Evolutionary conservation across 1,140 invertebrate genomes (phyloP), one percentile per base, ranked within the genome.

Genomic region (Trichoplusia ni): DNA sequence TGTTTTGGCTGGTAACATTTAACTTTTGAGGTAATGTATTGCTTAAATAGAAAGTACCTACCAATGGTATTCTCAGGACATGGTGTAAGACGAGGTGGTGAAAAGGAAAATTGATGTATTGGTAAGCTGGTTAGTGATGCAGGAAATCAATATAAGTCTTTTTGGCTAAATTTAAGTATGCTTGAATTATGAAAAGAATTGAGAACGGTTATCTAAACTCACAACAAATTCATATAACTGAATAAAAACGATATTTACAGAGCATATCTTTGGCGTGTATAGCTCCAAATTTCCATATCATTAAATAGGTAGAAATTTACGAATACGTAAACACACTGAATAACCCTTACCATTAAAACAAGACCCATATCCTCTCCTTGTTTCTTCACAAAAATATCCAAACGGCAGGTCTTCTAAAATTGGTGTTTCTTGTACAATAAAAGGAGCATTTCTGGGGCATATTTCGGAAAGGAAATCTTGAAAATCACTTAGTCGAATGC

Each of bases 401-500:
- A 42, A 47, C 27, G 13, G 18, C 23, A 69, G 70, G 13, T 78
- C 76, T 64, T 9, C 0, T 27, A 64, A 71, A 62, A 67, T 38
- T 80, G 77, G 80, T 62, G 37, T 47, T 42, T 71, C 73, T 69
- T 70, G 60, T 67, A 73, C 74, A 70, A 79, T 74, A 81, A 73
- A 79, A 75, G 79, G 79, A 78, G 78, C 84, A 80, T 64, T 71
- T 63, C 72, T 33, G 67, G 31, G 79, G 78, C 82, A 81, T 81
- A 85, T 89, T 84, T 73, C 58, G 62, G 64, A 58, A 40, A 77
- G 72, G 70, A 84, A 87, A 87, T 86, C 81, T 83, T 66, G 85
- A 84, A 86, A 86, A 89, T 89, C 85, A 89, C 86, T 89, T 89
- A 89, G 82, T 75, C 51, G 64, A 79, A 77, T 76, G 81, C 79